Percentiles rank a stretch among this genome's conserved stretches.
Conservation (phyloP, 2,888 invertebrate genomes). For the Eupithecia centaureata region DNA sequence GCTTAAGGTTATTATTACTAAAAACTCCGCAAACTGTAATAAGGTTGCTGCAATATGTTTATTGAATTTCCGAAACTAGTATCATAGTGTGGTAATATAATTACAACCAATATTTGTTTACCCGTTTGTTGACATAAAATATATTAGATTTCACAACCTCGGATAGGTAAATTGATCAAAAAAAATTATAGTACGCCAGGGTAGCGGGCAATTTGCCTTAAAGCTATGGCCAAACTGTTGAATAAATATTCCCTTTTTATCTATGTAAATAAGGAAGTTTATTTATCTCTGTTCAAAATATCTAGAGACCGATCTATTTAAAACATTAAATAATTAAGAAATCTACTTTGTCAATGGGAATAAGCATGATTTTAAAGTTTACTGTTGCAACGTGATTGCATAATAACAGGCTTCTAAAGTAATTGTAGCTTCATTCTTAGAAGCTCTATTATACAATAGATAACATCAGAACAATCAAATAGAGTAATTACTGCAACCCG, state of each 20-base stretch:
- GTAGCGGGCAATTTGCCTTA: neutral
- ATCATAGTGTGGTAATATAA: neutral
- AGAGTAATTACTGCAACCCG: conserved; percentile 11
- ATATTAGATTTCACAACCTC: neutral
- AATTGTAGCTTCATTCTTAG: neutral
- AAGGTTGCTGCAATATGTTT: no score
- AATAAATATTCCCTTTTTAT: neutral
- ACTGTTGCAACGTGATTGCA: neutral
- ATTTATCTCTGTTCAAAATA: no score
- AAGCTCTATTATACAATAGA: neutral
- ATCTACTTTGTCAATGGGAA: neutral
- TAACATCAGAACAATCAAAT: conserved; percentile 6
- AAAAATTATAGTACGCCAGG: neutral
- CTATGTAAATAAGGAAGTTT: no score
- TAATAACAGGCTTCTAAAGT: neutral
- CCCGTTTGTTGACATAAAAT: neutral
- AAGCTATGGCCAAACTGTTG: neutral
- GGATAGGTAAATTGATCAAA: neutral
- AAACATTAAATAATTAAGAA: neutral
- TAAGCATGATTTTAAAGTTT: neutral
- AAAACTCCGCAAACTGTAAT: no score
- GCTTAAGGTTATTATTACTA: no score
- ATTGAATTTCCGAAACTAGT: no score
- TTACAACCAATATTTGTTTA: neutral
- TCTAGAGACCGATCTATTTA: no score